Conservation (phyloP, 2,888 invertebrate species). For the Epistrophella euchroma region DNA sequence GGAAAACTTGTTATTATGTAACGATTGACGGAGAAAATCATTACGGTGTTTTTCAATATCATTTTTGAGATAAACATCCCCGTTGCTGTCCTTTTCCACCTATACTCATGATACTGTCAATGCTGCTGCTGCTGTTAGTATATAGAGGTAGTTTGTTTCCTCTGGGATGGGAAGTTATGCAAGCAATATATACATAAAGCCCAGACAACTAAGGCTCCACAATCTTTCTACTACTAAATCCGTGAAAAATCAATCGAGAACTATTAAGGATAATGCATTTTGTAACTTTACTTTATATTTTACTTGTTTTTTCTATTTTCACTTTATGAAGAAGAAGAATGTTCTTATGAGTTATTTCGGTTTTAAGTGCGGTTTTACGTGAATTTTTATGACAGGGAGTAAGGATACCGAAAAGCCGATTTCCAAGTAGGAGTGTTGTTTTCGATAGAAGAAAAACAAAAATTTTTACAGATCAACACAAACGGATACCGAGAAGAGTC, state of each 20-base stretch:
- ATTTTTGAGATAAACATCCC: conserved; percentile 52
- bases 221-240: conserved; percentile 35
- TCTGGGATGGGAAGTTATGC: conserved; percentile 61
- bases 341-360: not conserved
- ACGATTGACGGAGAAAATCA: conserved; percentile 41
- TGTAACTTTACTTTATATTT: conserved; percentile 8
- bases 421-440: conserved; percentile 18
- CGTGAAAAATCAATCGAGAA: conserved; percentile 70
- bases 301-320: conserved; percentile 6
- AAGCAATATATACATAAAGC: conserved; percentile 58
- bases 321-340: not conserved
- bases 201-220: conserved; percentile 52
- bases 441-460: conserved; percentile 5
- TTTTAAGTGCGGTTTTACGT: conserved; percentile 34
- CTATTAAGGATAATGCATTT: conserved; percentile 13
- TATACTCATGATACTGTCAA: conserved; percentile 29
- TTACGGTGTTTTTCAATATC: conserved; percentile 44
- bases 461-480: conserved; percentile 26
- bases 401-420: conserved; percentile 62
- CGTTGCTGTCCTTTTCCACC: conserved; percentile 43
- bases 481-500: conserved; percentile 6
- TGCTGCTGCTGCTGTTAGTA: conserved; percentile 22
- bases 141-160: conserved; percentile 37
- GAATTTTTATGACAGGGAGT: conserved; percentile 31
- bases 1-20: conserved; percentile 62